Percentiles rank a stretch among this genome's conserved stretches.
Evolutionary conservation across 2,113 vertebrate genomes (phyloP).

Genomic region (Pipa parva): DNA sequence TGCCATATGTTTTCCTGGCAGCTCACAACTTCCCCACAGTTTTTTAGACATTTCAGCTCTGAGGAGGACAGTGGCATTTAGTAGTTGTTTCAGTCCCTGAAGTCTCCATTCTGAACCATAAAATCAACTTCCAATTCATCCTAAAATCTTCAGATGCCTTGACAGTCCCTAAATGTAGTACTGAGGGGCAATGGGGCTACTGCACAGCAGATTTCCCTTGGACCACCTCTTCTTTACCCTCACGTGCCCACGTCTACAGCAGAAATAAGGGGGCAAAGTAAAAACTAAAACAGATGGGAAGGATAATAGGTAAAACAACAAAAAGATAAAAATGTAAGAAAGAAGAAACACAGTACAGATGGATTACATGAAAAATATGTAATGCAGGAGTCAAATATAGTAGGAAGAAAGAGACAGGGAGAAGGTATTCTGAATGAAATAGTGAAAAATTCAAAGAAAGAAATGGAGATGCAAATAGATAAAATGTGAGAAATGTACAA

Average conservation of each 20-base stretch:
- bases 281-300: neutral
- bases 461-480: neutral
- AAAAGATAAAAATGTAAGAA: neutral
- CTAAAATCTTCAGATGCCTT: constrained; percentile 2
- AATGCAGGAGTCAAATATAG: constrained; percentile 16
- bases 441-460: neutral
- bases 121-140: constrained; percentile 46
- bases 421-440: constrained; percentile 4
- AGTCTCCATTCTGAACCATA: constrained; percentile 48
- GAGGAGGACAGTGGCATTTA: constrained; percentile 47
- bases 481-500: constrained; percentile 1
- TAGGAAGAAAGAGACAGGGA: neutral
- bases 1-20: constrained; percentile 40
- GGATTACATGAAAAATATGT: neutral
- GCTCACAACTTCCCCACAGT: constrained; percentile 24
- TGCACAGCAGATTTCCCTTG: constrained; percentile 17
- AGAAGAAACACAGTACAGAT: neutral
- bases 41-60: constrained; percentile 36
- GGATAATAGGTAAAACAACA: constrained; percentile 1
- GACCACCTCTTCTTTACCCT: constrained; percentile 8
- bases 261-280: neutral
- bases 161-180: neutral
- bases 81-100: constrained; percentile 44
- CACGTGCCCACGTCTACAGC: neutral
- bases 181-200: neutral